Base-by-base conservation (phyloP, 2,113 vertebrate species). In the Felis catus region DNA sequence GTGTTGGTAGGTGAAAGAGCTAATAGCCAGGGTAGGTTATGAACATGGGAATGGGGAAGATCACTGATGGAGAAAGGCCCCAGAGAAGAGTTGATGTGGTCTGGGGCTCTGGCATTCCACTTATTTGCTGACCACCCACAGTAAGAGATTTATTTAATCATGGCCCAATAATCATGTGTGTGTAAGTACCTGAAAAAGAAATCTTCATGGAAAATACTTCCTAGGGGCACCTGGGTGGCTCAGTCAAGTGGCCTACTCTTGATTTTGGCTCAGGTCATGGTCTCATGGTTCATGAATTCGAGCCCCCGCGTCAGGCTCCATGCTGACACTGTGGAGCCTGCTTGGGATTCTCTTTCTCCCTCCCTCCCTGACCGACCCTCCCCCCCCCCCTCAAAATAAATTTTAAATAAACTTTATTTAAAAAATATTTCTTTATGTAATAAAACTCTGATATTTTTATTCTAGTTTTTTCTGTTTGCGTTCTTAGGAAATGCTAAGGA, bases 141-240 rank as follows among this genome's bases (percentile, higher is more conserved):
- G n/a, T 86, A 87, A 70, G 66, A 86, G 61, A 23, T 86, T 82
- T 93, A 96, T 84, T 93, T 18, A 78, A 41, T 91, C 36, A 36
- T 88, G 83, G 15, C 41, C 70, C 53, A 78, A 3, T 82, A 48
- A 87, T 82, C 5, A 8, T 45, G 14, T 36, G 4, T 92, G 36
- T 95, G 58, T 68, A 25, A 61, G 13, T 65, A 65, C 61, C 33
- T 94, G 19, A 48, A 48, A 79, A 91, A 90, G 73, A 90, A 85
- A 36, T 89, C 41, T 71, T 92, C 23, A n/a, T 96, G 58, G 65
- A 94, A 94, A 91, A 78, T 78, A 88, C 58, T 74, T 78, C 18
- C 33, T 55, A 45, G 55, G 55, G 55, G 6, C 18, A 6, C 55
- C 15, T 55, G 55, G 16, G 16, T 55, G 55, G 55, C 55, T 55